Conservation (phyloP, 92 coral and sea anemone genomes). For the Nematostella vectensis region DNA sequence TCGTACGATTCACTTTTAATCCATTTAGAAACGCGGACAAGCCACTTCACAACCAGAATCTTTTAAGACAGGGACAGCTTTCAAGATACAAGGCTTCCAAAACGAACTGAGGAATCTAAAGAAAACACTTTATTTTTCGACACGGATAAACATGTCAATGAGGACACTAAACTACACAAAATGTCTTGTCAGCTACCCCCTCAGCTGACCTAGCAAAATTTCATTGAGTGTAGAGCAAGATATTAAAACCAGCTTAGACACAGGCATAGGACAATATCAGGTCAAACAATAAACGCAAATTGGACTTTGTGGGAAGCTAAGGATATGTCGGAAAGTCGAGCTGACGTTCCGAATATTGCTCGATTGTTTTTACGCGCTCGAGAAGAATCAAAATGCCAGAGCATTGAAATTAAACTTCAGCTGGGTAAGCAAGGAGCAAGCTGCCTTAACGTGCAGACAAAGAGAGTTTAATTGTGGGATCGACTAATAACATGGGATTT, state of each 20-base stretch:
- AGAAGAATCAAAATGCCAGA: neutral
- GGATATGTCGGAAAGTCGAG: conserved; percentile 22
- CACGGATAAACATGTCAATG: conserved; percentile 14
- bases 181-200: neutral
- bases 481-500: too few species aligned
- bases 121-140: conserved; percentile 5
- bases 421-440: conserved; percentile 4
- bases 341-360: conserved; percentile 18
- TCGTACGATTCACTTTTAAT: too few species aligned
- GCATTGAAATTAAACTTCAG: conserved; percentile 7
- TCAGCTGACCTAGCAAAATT: neutral
- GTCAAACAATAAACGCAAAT: conserved; percentile 22
- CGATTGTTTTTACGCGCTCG: conserved; percentile 6
- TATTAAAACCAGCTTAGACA: conserved; percentile 23
- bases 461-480: conserved; percentile 1
- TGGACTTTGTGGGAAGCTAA: conserved; percentile 11
- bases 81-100: neutral
- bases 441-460: neutral
- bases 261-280: conserved; percentile 10
- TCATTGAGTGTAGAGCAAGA: neutral
- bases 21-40: too few species aligned
- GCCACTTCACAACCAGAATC: neutral
- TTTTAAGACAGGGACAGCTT: neutral
- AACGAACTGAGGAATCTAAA: neutral
- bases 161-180: conserved; percentile 10